Percentiles rank a stretch among this genome's conserved stretches.
These are phyloP conservation scores for Diogma glabrata DNA, from an alignment of 2,888 invertebrate species.

Conservation along the genomic window DNA sequence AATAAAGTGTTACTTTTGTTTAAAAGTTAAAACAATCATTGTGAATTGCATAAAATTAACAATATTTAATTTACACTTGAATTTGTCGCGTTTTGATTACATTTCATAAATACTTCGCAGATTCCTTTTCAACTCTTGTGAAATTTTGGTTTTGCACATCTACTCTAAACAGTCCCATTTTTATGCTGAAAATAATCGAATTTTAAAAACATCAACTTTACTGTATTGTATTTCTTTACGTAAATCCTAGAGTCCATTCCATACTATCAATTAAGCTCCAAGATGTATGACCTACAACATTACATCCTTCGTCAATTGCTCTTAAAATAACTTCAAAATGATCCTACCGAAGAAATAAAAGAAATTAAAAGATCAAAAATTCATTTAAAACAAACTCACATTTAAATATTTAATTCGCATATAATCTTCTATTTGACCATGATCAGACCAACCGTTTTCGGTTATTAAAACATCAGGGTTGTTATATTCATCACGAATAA, in stretches of 20 bases:
- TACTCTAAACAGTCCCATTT: neutral
- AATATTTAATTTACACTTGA: too few relatives aligned
- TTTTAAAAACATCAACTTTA: too few relatives aligned
- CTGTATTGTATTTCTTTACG: too few relatives aligned
- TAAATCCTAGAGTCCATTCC: neutral
- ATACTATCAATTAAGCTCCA: conserved; percentile 5
- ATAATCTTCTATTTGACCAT: conserved; percentile 24
- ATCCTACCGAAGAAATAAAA: too few relatives aligned
- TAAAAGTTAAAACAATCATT: too few relatives aligned
- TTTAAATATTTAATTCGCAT: conserved; percentile 25
- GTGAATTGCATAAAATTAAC: too few relatives aligned
- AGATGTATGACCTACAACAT: neutral
- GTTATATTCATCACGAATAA: neutral
- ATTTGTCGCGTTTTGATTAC: neutral
- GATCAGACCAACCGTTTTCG: conserved; percentile 44
- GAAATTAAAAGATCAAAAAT: too few relatives aligned
- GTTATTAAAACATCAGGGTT: conserved; percentile 36
- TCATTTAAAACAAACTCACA: too few relatives aligned
- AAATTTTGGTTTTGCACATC: neutral
- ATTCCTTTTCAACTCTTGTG: neutral
- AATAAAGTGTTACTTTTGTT: too few relatives aligned
- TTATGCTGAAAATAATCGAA: too few relatives aligned
- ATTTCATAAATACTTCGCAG: neutral
- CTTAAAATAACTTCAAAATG: neutral
- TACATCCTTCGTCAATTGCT: neutral